Evolutionary conservation across 2,797 vertebrate species (phyloP).

Genomic region (Manis javanica): DNA sequence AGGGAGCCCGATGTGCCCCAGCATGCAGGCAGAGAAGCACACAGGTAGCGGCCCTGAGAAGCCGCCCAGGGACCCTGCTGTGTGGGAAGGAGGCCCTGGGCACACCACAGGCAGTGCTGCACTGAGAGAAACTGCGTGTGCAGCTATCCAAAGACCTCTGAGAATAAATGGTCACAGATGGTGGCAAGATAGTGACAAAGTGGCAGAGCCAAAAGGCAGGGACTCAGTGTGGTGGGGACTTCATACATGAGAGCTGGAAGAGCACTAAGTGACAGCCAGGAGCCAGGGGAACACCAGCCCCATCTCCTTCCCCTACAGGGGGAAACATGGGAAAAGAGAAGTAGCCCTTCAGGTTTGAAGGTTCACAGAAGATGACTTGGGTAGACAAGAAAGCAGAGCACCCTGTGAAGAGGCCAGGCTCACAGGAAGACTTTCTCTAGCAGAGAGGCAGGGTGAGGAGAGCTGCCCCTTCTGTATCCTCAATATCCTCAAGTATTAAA

Average conservation of each 20-base stretch:
- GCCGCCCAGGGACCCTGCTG: rapidly evolving
- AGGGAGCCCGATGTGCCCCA: rapidly evolving
- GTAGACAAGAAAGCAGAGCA: not conserved
- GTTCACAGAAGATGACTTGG: not conserved
- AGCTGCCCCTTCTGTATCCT: not conserved
- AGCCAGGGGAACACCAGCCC: not conserved
- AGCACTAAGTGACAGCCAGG: not conserved
- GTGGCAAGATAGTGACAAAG: not conserved
- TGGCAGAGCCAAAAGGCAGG: not conserved
- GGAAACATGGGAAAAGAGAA: not conserved
- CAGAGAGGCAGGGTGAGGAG: not conserved
- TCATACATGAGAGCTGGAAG: not conserved
- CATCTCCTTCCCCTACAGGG: not conserved
- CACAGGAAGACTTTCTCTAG: not conserved
- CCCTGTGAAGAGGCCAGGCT: not conserved
- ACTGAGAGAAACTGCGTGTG: rapidly evolving
- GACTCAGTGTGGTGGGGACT: not conserved
- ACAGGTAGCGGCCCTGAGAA: not conserved
- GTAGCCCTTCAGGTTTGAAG: not conserved
- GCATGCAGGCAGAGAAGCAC: not conserved
- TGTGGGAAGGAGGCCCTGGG: no score
- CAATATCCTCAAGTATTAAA: not conserved
- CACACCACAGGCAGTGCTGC: no score
- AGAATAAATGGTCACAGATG: not conserved
- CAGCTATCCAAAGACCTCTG: not conserved